phyloP scores from a whole-genome alignment of 1,140 invertebrate species.

The Aporrectodea caliginosa region DNA sequence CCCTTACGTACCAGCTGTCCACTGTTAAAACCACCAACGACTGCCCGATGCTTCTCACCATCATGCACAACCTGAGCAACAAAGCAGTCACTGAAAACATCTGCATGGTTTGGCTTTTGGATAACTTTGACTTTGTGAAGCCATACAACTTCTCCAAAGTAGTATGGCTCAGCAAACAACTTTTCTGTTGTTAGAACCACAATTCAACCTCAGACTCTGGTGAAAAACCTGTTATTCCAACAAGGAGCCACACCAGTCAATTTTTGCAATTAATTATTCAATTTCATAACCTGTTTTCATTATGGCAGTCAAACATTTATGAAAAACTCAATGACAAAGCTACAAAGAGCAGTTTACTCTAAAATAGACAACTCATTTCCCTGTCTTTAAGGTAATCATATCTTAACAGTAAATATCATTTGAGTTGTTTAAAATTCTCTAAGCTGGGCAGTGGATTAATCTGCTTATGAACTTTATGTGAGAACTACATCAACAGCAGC shows the following conservation, averaged over 20 bases:
- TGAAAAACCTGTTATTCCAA: neutral
- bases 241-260: neutral
- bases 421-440: too few species aligned
- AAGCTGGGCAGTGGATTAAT: too few species aligned
- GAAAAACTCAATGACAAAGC: too few species aligned
- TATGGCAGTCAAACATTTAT: too few species aligned
- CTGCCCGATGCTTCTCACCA: conserved; percentile 50
- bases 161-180: neutral
- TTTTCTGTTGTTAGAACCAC: conserved; percentile 9
- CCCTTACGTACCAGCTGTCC: conserved; percentile 35
- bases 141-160: neutral
- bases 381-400: too few species aligned
- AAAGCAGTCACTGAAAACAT: conserved; percentile 21
- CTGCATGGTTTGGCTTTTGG: neutral
- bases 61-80: conserved; percentile 52
- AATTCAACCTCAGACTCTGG: neutral
- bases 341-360: too few species aligned
- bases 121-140: conserved; percentile 4
- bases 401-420: too few species aligned
- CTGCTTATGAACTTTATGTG: too few species aligned
- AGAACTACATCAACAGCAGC: neutral
- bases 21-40: conserved; percentile 49
- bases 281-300: too few species aligned
- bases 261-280: neutral
- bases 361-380: too few species aligned